These are phyloP conservation scores for Xestia xanthographa DNA, from an alignment of 2,888 invertebrate species.

Conservation along the genomic window DNA sequence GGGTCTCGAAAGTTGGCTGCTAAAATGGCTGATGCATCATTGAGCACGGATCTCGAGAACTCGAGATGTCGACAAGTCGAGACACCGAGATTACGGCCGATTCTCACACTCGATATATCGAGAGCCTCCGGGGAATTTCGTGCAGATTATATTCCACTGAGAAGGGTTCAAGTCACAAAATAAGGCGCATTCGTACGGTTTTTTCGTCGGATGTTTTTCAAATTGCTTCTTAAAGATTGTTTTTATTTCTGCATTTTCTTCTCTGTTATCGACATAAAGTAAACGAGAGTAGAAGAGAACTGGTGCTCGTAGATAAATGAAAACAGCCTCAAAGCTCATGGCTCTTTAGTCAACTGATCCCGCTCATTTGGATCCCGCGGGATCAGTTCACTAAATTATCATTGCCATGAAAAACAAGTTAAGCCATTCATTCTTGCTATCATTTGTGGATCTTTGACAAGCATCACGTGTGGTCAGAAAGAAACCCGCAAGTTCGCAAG, in stretches of 20 bases:
- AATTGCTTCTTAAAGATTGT: constrained; percentile 12
- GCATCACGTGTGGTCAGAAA: not conserved
- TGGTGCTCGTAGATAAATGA: not conserved
- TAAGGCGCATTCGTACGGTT: constrained; percentile 14
- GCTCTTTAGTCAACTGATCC: no score
- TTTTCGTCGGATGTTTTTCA: constrained; percentile 5
- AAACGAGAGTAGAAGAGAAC: not conserved
- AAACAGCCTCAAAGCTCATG: no score
- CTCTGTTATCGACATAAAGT: not conserved
- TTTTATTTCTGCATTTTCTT: not conserved
- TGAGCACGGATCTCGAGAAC: constrained; percentile 38
- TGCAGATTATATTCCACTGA: constrained; percentile 48
- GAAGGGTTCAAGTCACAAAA: constrained; percentile 40
- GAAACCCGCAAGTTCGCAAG: not conserved
- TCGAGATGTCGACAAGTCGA: constrained; percentile 49
- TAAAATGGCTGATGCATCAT: constrained; percentile 66
- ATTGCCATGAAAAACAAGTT: no score
- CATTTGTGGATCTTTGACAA: not conserved
- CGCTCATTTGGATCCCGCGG: no score
- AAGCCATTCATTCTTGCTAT: not conserved
- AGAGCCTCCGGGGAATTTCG: constrained; percentile 48
- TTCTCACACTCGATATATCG: constrained; percentile 57
- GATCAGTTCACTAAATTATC: no score
- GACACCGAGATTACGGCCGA: constrained; percentile 51
- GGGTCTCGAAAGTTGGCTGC: constrained; percentile 55